These are phyloP conservation scores for Torymus tubicola DNA, from an alignment of 2,888 invertebrate species.

Conservation along the genomic window DNA sequence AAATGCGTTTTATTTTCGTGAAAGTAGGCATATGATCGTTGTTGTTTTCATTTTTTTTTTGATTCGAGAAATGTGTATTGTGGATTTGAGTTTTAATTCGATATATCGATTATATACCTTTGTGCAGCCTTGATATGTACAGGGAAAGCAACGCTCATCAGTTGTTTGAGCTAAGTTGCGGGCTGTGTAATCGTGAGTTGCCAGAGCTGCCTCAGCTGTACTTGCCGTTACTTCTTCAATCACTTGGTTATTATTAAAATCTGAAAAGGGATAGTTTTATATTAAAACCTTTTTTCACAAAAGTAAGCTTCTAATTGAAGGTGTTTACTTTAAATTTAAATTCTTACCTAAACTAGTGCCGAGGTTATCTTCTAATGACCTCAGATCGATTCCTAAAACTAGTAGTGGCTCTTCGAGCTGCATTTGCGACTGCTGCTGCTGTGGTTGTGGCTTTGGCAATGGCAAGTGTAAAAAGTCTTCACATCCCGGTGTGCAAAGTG, in stretches of 20 bases:
- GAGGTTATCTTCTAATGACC: slow-evolving; percentile 66
- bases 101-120: slow-evolving; percentile 65
- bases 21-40: no score
- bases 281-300: no score
- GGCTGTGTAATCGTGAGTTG: slow-evolving; percentile 76
- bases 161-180: slow-evolving; percentile 69
- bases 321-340: no score
- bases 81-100: no score
- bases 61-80: no score
- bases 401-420: slow-evolving; percentile 73
- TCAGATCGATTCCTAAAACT: slow-evolving; percentile 75
- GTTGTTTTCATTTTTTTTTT: no score
- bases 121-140: slow-evolving; percentile 74
- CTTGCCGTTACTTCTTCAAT: slow-evolving; percentile 65
- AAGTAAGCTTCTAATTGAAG: no score
- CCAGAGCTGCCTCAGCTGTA: slow-evolving; percentile 72
- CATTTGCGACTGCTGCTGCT: slow-evolving; percentile 73
- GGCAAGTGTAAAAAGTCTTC: slow-evolving; percentile 77
- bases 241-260: slow-evolving; percentile 68
- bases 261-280: slow-evolving; percentile 24
- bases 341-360: slow-evolving; percentile 44
- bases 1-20: no score
- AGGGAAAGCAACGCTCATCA: slow-evolving; percentile 74
- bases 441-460: slow-evolving; percentile 69
- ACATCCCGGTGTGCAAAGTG: slow-evolving; percentile 79